These are phyloP conservation scores for Erythrolamprus reginae DNA, from an alignment of 2,113 vertebrate genomes.

Conservation along the genomic window DNA sequence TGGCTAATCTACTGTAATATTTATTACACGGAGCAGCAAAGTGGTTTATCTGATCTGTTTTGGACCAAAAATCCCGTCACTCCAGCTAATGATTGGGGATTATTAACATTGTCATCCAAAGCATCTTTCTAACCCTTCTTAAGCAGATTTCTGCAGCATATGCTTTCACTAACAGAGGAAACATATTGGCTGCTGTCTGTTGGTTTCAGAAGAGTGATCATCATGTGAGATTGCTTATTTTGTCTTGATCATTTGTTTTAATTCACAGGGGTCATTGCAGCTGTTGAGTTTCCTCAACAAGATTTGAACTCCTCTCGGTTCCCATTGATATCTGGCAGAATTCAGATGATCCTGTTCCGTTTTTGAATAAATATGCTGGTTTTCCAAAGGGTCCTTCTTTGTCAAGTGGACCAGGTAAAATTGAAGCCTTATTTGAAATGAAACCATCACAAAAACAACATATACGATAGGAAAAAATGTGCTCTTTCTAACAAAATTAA, in stretches of 20 bases:
- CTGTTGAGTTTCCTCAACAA: background rate
- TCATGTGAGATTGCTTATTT: background rate
- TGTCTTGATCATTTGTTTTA: background rate
- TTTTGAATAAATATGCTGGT: background rate
- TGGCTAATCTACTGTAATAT: background rate
- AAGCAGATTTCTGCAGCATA: background rate
- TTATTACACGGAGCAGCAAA: background rate
- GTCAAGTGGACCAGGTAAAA: too few species aligned
- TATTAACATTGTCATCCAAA: background rate
- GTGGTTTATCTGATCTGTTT: background rate
- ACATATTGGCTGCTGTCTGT: background rate
- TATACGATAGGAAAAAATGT: too few species aligned
- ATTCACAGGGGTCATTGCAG: background rate
- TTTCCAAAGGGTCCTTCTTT: too few species aligned
- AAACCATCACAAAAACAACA: too few species aligned
- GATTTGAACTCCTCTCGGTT: background rate
- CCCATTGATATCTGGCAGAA: rapidly evolving
- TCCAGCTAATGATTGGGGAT: background rate
- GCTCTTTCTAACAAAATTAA: too few species aligned
- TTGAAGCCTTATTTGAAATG: too few species aligned
- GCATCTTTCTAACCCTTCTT: background rate
- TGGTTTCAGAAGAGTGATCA: background rate
- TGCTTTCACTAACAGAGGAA: background rate
- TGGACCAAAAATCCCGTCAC: background rate
- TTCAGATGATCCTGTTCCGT: background rate